Conservation (phyloP, 2,113 vertebrate genomes). For the Gnathonemus echidnorhynchus region DNA sequence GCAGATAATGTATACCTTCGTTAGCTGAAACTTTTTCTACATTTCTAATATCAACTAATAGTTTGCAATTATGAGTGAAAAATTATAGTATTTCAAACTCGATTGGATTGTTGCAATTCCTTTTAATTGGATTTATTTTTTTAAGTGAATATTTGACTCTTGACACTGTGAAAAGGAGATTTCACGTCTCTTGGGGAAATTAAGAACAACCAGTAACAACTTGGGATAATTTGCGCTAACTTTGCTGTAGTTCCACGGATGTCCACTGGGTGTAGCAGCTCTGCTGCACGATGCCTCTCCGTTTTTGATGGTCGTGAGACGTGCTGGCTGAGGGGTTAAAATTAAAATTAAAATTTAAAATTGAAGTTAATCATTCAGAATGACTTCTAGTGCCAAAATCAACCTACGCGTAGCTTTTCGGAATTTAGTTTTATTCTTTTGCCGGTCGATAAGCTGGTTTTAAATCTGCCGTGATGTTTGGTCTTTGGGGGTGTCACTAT, state of each 20-base stretch:
- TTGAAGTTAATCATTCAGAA: neutral
- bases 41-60: neutral
- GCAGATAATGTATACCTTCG: neutral
- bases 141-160: neutral
- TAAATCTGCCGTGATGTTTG: neutral
- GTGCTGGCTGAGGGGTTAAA: neutral
- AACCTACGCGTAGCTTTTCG: neutral
- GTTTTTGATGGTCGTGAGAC: neutral
- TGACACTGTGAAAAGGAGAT: neutral
- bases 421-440: neutral
- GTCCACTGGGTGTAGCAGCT: constrained; percentile 10
- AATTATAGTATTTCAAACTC: neutral
- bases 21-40: neutral
- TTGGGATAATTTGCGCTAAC: neutral
- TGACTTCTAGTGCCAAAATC: neutral
- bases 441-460: neutral
- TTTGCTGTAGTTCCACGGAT: neutral
- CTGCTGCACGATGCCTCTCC: neutral
- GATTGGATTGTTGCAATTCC: neutral
- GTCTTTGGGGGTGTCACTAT: neutral
- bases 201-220: neutral
- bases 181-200: neutral
- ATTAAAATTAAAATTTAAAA: neutral
- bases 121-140: neutral
- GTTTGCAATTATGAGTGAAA: neutral